These are phyloP conservation scores for Drosophila bocqueti DNA, from an alignment of 1,140 invertebrate species.

Conservation along the genomic window DNA sequence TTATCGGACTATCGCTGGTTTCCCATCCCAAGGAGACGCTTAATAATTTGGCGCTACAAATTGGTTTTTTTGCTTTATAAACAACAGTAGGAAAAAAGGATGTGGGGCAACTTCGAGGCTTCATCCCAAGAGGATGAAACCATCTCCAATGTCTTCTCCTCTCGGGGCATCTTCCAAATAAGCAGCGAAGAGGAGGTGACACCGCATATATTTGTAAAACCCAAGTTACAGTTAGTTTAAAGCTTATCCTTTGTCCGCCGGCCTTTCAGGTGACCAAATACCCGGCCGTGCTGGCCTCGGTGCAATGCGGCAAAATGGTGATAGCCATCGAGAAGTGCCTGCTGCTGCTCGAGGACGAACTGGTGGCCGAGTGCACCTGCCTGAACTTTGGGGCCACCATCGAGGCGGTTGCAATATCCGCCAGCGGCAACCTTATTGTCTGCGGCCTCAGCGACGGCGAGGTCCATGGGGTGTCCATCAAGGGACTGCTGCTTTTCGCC, in stretches of 20 bases:
- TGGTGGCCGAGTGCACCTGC: slow-evolving; percentile 73
- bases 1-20: background rate
- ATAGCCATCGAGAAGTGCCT: slow-evolving; percentile 78
- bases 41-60: slow-evolving; percentile 61
- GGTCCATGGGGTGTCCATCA: slow-evolving; percentile 78
- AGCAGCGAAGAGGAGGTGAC: slow-evolving; percentile 68
- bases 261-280: slow-evolving; percentile 57
- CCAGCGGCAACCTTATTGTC: slow-evolving; percentile 74
- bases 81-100: slow-evolving; percentile 17
- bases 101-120: slow-evolving; percentile 82
- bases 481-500: slow-evolving; percentile 73
- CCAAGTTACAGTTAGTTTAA: slow-evolving; percentile 7
- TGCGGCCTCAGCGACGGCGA: slow-evolving; percentile 78
- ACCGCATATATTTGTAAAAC: background rate
- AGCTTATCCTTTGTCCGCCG: background rate
- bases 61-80: slow-evolving; percentile 38
- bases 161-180: slow-evolving; percentile 78
- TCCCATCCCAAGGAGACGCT: slow-evolving; percentile 51
- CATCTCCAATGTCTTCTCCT: slow-evolving; percentile 77
- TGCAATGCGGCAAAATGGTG: slow-evolving; percentile 76
- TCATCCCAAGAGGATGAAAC: slow-evolving; percentile 78
- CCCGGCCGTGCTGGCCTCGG: slow-evolving; percentile 61
- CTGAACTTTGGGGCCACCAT: slow-evolving; percentile 69
- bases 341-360: slow-evolving; percentile 77
- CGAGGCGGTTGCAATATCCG: slow-evolving; percentile 71